Evolutionary conservation across 2,888 invertebrate genomes (phyloP), one percentile per base, ranked within the genome.

Genomic region (Psylliodes chrysocephalus): DNA sequence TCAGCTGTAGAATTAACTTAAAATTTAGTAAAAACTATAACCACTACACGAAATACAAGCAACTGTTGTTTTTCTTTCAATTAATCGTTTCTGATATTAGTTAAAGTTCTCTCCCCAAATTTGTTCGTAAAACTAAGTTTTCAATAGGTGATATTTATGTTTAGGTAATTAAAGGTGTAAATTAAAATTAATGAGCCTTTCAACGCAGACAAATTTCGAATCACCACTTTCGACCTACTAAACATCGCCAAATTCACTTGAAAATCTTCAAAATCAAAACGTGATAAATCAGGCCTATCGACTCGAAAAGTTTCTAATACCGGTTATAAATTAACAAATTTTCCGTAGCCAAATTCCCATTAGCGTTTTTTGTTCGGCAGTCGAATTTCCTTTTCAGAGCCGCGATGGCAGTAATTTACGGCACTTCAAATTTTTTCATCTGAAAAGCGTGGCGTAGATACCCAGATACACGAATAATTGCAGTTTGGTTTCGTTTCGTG

Each of bases 291-390:
- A 40, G 40, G 15, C n/a, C 25, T 54, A 40, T 40, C 54, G 40
- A 25, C 3, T 33, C 25, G 28, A 54, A 54, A 54, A 54, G 22
- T 54, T 53, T 38, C 35, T 53, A 19, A 19, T 53, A 33, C 38
- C 54, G 10, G 54, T 19, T 35, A 54, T 54, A 54, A 54, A 54
- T 54, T 54, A 54, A 54, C 40, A 54, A 54, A 54, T 54, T 54
- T 54, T 35, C 35, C 25, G 17, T 10, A 54, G 40, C 40, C 54
- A 25, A 40, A 35, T 40, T 54, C 40, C 54, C 54, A 54, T 54
- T 54, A 54, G 14, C 17, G 17, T 15, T 54, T 54, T 54, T 54
- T 40, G 40, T 40, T 54, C 54, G 40, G 40, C n/a, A 25, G 38
- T 22, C 14, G 38, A 54, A 54, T 54, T 54, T 40, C 40, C 40